Conservation (phyloP, 2,113 vertebrate species). For the Orycteropus afer region DNA sequence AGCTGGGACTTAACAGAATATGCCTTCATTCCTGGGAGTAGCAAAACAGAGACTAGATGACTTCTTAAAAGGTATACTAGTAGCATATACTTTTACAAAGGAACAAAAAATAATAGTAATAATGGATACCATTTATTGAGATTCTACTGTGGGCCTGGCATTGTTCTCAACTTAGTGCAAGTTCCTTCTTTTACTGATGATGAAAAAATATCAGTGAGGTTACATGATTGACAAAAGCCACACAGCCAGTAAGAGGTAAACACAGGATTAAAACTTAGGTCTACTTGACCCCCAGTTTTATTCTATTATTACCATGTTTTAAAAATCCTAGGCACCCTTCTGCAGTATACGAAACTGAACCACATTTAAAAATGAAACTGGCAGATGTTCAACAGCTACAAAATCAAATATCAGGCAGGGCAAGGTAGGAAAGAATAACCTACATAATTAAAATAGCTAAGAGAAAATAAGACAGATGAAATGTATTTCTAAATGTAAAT, state of each 20-base stretch:
- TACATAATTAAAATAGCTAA: neutral
- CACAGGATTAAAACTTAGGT: conserved; percentile 2
- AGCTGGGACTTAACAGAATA: neutral
- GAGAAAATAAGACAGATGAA: neutral
- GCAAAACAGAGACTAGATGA: neutral
- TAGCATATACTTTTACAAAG: neutral
- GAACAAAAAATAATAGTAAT: neutral
- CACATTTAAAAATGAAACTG: conserved; percentile 7
- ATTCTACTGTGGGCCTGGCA: neutral
- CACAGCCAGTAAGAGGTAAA: neutral
- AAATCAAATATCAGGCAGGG: neutral
- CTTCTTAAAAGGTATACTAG: neutral
- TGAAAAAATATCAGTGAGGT: neutral
- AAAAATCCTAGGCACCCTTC: neutral
- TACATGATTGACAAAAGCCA: neutral
- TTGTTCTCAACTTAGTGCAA: conserved; percentile 20
- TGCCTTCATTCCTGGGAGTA: neutral
- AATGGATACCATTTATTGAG: neutral
- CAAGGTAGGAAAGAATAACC: neutral
- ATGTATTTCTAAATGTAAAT: conserved; percentile 20
- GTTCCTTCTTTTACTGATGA: neutral
- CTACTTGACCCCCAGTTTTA: neutral
- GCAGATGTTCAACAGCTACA: neutral
- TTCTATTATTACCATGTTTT: neutral
- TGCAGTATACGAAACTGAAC: neutral